Percentiles rank a stretch among this genome's conserved stretches.
These are phyloP conservation scores for Petrolisthes manimaculis DNA, from an alignment of 2,888 invertebrate genomes.

Conservation along the genomic window DNA sequence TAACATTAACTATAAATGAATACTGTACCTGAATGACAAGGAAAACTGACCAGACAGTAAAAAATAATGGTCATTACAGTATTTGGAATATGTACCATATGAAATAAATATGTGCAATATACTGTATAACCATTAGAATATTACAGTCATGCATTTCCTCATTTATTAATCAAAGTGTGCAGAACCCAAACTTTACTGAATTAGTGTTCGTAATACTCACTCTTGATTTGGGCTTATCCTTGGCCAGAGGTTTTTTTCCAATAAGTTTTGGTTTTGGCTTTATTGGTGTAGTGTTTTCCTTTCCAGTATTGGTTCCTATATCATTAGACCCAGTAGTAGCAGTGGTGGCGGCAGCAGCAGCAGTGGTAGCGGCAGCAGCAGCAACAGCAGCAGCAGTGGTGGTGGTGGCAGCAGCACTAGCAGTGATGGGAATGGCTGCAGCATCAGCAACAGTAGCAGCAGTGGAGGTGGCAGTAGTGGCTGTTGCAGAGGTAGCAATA, in stretches of 20 bases:
- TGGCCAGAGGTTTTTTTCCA: conserved; percentile 64
- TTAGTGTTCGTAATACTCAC: conserved; percentile 38
- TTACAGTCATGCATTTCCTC: neutral
- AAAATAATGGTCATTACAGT: neutral
- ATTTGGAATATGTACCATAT: neutral
- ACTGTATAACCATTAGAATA: neutral
- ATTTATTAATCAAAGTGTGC: neutral
- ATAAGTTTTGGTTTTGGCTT: conserved; percentile 57
- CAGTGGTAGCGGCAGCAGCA: conserved; percentile 1
- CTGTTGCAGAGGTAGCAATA: neutral
- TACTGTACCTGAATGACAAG: no score
- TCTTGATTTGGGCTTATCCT: conserved; percentile 58
- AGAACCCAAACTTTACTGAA: neutral
- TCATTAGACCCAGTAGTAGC: neutral
- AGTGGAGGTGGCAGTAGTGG: neutral
- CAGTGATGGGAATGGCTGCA: neutral
- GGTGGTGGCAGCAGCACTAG: neutral
- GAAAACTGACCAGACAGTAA: no score
- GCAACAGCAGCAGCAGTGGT: conserved; percentile 18
- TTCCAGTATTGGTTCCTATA: neutral
- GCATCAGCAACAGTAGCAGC: neutral
- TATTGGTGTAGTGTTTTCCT: neutral
- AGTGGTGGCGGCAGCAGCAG: conserved; percentile 18
- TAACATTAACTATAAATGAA: no score
- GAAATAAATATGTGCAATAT: neutral